These are phyloP conservation scores for Odontocolon sp. DNA, from an alignment of 2,888 invertebrate genomes.

Conservation along the genomic window DNA sequence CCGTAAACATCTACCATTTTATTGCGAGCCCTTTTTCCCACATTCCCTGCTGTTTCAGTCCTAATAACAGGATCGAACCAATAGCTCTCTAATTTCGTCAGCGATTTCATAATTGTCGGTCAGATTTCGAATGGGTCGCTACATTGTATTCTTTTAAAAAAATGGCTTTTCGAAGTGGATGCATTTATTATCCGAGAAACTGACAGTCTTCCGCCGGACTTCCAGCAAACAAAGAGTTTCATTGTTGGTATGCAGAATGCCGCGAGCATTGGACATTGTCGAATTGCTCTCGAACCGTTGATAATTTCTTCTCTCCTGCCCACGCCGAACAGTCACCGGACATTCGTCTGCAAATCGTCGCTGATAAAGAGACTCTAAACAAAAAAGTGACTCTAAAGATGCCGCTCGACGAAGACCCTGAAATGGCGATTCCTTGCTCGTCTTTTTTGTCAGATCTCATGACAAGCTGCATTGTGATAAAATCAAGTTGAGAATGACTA, in stretches of 20 bases:
- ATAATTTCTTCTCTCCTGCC: conserved; percentile 69
- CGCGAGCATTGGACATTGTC: conserved; percentile 20
- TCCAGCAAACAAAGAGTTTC: conserved; percentile 30
- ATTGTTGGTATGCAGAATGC: conserved; percentile 30
- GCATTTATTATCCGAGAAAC: conserved; percentile 32
- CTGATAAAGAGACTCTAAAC: conserved; percentile 61
- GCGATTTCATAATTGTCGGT: conserved; percentile 42
- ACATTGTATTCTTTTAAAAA: background rate
- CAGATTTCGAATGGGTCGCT: conserved; percentile 12
- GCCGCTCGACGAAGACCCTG: conserved; percentile 65
- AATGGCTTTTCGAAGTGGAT: conserved; percentile 19
- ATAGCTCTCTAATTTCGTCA: conserved; percentile 46
- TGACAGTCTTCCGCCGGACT: conserved; percentile 20
- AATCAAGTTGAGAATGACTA: conserved; percentile 8
- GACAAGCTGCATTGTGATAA: conserved; percentile 7
- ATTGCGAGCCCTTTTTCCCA: conserved; percentile 17
- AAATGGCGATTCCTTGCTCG: conserved; percentile 71
- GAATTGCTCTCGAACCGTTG: conserved; percentile 61
- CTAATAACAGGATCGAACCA: conserved; percentile 37
- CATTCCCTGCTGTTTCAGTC: conserved; percentile 36
- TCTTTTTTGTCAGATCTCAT: conserved; percentile 55
- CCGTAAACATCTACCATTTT: conserved; percentile 51
- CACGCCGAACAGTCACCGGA: conserved; percentile 40
- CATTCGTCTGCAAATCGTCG: conserved; percentile 42
- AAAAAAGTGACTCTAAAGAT: conserved; percentile 57